Evolutionary conservation across 2,113 vertebrate species (phyloP), one percentile per base, ranked within the genome.

Genomic region (Psettodes erumei): DNA sequence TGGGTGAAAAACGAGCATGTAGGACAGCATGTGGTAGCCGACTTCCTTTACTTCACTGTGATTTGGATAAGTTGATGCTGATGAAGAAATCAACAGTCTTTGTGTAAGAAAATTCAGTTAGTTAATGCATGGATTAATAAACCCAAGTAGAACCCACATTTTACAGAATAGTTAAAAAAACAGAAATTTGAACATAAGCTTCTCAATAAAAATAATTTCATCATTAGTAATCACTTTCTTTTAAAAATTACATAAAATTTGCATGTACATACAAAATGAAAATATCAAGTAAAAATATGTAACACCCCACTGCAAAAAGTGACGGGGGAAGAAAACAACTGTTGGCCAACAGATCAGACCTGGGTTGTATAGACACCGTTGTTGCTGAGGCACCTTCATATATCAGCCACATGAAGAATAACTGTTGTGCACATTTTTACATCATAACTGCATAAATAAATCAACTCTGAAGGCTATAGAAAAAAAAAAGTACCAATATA

Each of bases 251-350:
- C 27, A 81, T 58, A 23, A 65, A n/a, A 79, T 65, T 81, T 71
- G 25, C 37, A 82, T 27, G 64, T 63, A 62, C 53, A 79, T 66
- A 69, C 47, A 81, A 65, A 85, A 78, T 42, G 62, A 68, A 87
- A 69, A 81, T 76, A 78, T 84, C 60, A 85, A 85, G 78, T 85
- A 80, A 82, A n/a, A 73, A 82, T 56, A 81, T 88, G 87, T 88
- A 90, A 91, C 88, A 82, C 35, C 59, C 73, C 62, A 35, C 53
- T 58, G 23, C 30, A 73, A 27, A 65, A 42, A 50, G 25, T 23
- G 43, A 48, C 19, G 19, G n/a, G 16, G 70, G 53, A 6, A 21
- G 50, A 32, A 70, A 60, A 62, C 0, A 30, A 58, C 55, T 71
- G 55, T 73, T 70, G 54, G 75, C 18, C 53, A n/a, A 60, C 56